Evolutionary conservation across 1,140 invertebrate species (phyloP), one percentile per base, ranked within the genome.

Genomic region (Meloidogyne hapla): DNA sequence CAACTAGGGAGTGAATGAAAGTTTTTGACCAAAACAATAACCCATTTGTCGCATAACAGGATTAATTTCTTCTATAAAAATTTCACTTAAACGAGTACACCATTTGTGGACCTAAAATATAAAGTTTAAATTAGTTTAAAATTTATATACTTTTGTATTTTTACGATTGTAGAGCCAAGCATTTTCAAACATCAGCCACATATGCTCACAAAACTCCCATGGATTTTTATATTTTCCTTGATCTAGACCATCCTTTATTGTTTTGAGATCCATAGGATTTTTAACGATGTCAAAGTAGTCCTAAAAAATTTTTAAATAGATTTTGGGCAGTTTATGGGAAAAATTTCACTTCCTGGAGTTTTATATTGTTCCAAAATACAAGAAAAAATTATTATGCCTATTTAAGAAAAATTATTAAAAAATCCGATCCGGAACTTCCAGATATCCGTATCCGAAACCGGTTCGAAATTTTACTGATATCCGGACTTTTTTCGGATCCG

Each of bases 141-240:
- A n/a, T 69, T 90, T 93, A 89, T 99, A 99, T 40, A 99, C 97
- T 83, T 93, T 91, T 0, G 96, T 98, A 28, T 94, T 96, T 89
- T 99, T 99, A 76, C 93, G 92, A 88, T 99, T 99, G 87, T 99
- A 99, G 8, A 98, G 90, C 96, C 96, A 99, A 21, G 97, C 97
- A 89, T 99, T 99, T 80, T 99, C 95, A 88, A 99, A 98, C 96
- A 99, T 99, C 45, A 99, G 91, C 95, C 95, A 99, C 1, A 99
- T 94, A 88, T 99, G 97, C 84, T 99, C 95, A 10, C 98, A 94
- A 88, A 98, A 98, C 87, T 98, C 94, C 95, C 96, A 99, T 0
- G 97, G 96, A 90, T 98, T 95, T 68, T 92, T 92, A 87, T 99
- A 99, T 18, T 80, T 56, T 61, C 95, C 95, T 56, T 92, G 92